Evolutionary conservation across 2,113 vertebrate genomes (phyloP), one percentile per base, ranked within the genome.

Genomic region (Murina feae): DNA sequence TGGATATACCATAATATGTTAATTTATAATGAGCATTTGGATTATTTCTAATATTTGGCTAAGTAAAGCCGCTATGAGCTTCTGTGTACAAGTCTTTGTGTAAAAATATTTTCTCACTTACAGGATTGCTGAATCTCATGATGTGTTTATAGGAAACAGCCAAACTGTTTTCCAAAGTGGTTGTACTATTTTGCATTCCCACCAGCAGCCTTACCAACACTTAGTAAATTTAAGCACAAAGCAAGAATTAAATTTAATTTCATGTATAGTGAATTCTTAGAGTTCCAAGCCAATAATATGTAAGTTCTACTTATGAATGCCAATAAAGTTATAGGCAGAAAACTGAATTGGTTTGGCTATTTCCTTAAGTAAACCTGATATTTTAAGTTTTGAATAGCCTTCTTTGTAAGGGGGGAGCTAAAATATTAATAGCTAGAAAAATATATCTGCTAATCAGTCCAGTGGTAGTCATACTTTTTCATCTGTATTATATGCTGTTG

Each of bases 371-470:
- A 75, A 53, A 30, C 17, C n/a, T 63, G 51, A 20, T 89, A 32
- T 20, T 35, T 35, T 88, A 69, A 91, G 39, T 37, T 95, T 78
- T 84, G 85, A 72, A 71, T 63, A 71, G 47, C 18, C 42, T 21
- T 47, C 21, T 74, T 95, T 58, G 25, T 75, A 58, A 76, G 28
- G 76, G 16, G 30, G 25, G 14, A 44, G 58, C 65, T 72, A 80
- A 53, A 80, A 55, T 95, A 81, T 74, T 68, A 47, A 86, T 78
- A 82, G 39, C 82, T 92, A 71, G 44, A 89, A 78, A 78, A 65
- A 51, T 42, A 11, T 10, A 53, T 25, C 51, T 80, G 30, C 47
- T 85, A 6, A 74, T 74, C 47, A 74, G 25, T 72, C 20, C 12
- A 74, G 14, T 74, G 37, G 63, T 44, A 47, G n/a, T 66, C 37